Conservation (phyloP, 2,797 vertebrate species). For the Phyllotis vaccarum region DNA sequence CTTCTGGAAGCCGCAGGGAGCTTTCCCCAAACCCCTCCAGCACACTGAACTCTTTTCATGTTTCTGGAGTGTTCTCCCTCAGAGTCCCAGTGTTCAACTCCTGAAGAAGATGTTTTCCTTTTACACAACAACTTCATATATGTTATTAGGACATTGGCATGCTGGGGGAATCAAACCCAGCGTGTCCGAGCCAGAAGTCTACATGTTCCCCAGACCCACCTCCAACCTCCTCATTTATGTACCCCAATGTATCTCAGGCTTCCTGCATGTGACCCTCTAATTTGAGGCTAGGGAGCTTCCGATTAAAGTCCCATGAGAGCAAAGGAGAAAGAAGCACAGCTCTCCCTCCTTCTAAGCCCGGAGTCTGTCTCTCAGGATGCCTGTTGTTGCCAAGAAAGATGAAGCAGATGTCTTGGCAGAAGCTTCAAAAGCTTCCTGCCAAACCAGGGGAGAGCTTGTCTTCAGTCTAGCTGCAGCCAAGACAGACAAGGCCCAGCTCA, state of each 20-base stretch:
- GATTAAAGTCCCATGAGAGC: neutral
- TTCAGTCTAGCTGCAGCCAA: conserved; percentile 61
- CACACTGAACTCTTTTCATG: fast-evolving
- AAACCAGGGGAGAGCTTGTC: conserved; percentile 73
- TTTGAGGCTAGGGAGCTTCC: neutral
- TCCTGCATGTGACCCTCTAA: neutral
- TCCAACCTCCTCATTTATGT: neutral
- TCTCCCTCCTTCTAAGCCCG: neutral
- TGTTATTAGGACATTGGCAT: neutral
- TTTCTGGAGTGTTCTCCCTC: neutral
- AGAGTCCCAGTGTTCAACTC: neutral
- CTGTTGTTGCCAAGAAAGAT: conserved; percentile 74
- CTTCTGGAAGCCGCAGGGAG: neutral
- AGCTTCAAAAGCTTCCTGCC: conserved; percentile 69
- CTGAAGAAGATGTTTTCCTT: neutral
- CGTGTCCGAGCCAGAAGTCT: neutral
- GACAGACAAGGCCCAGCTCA: conserved; percentile 63
- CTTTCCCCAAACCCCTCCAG: neutral
- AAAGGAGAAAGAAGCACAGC: neutral
- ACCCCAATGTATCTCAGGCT: neutral
- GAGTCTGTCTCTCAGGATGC: conserved; percentile 59
- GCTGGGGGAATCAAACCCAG: neutral
- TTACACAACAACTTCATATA: neutral
- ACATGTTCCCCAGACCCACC: neutral
- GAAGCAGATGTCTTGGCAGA: conserved; percentile 79